A percentile compares a stretch with the other conserved stretches of the same genome.
These are phyloP conservation scores for Philonicus albiceps DNA, from an alignment of 2,888 invertebrate species.

Conservation along the genomic window DNA sequence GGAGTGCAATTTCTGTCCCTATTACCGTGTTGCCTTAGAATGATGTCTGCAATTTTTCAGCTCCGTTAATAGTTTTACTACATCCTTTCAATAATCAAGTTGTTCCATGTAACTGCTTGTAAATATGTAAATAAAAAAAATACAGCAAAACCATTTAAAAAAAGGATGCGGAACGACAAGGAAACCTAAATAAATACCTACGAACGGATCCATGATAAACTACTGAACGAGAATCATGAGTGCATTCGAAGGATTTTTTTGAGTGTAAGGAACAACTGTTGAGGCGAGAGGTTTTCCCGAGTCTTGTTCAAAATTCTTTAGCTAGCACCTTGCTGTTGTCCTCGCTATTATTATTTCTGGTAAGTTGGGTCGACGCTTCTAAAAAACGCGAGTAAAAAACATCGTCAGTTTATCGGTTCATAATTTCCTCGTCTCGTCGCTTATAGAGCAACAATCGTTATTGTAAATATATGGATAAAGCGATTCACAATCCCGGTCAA, in stretches of 20 bases:
- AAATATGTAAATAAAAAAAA: too few relatives aligned
- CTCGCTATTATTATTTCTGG: not conserved
- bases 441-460: not conserved
- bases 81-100: too few relatives aligned
- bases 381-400: not conserved
- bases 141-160: too few relatives aligned
- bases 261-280: not conserved
- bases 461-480: not conserved
- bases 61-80: too few relatives aligned
- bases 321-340: not conserved
- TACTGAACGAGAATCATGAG: not conserved
- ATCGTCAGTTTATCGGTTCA: not conserved
- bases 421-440: not conserved
- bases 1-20: not conserved
- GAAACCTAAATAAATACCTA: not conserved
- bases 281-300: not conserved
- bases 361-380: not conserved
- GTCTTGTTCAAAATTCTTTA: not conserved
- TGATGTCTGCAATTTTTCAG: not conserved
- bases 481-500: not conserved
- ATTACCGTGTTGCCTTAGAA: not conserved
- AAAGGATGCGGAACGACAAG: not conserved
- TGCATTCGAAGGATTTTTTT: not conserved
- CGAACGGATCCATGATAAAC: not conserved
- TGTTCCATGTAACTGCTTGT: too few relatives aligned